Conservation (phyloP, 1,140 invertebrate species). For the Ephestia elutella region DNA sequence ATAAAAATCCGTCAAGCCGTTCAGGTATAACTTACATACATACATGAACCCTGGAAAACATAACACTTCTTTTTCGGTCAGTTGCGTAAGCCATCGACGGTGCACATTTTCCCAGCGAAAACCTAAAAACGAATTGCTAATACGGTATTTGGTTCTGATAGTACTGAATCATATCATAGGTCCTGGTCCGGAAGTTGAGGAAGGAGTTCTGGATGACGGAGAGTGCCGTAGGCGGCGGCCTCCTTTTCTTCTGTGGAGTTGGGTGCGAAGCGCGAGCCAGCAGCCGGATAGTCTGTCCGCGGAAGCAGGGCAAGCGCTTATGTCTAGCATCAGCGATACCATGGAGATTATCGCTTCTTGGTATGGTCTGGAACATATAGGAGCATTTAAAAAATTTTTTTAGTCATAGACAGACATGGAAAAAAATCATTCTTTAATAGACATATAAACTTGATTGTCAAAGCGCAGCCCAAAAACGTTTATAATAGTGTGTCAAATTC, state of each 20-base stretch:
- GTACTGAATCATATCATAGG: slow-evolving; percentile 99
- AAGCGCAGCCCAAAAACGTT: no score
- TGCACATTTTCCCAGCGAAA: no score
- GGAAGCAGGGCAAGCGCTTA: slow-evolving; percentile 98
- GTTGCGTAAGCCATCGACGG: no score
- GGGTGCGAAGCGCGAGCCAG: slow-evolving; percentile 91
- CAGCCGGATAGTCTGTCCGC: slow-evolving; percentile 97
- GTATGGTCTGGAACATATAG: slow-evolving; percentile 96
- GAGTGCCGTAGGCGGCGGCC: slow-evolving; percentile 95
- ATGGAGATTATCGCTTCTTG: slow-evolving; percentile 97
- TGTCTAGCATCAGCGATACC: slow-evolving; percentile 98
- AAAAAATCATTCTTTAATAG: no score
- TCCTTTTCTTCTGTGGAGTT: slow-evolving; percentile 93
- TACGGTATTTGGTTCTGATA: slow-evolving; percentile 99
- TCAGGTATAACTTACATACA: no score
- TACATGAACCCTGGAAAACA: no score
- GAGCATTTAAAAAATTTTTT: no score
- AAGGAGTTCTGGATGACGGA: slow-evolving; percentile 95
- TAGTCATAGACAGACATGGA: no score
- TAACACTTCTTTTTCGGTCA: no score
- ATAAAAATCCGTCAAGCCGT: no score
- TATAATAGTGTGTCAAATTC: no score
- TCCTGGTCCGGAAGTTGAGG: slow-evolving; percentile 95
- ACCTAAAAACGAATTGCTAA: slow-evolving; percentile 73
- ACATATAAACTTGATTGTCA: no score